A percentile compares a stretch with the other conserved stretches of the same genome.
phyloP scores from a whole-genome alignment of 1,140 invertebrate genomes.

The Bombus polaris region DNA sequence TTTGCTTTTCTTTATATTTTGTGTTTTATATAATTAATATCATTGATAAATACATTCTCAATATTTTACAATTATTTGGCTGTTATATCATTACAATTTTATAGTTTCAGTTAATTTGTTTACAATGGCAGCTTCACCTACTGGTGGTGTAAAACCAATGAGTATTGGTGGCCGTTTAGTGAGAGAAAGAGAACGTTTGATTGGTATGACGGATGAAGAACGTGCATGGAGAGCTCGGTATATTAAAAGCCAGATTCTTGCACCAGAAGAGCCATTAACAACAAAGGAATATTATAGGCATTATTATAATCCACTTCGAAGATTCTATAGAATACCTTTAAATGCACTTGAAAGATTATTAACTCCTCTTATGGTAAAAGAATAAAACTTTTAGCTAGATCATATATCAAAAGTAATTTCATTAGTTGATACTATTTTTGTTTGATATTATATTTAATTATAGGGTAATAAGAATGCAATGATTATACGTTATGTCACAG shows the following conservation, averaged over 20 bases:
- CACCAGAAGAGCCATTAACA: conserved; percentile 88
- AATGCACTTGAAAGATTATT: conserved; percentile 85
- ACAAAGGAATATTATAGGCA: conserved; percentile 86
- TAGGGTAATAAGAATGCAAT: conserved; percentile 84
- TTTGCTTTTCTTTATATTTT: neutral
- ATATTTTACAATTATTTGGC: neutral
- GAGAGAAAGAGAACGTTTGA: conserved; percentile 88
- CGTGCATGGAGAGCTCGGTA: conserved; percentile 91
- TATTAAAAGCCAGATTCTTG: conserved; percentile 91
- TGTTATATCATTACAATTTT: neutral
- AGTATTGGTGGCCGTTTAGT: conserved; percentile 88
- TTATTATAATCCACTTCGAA: conserved; percentile 89
- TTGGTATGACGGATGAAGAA: conserved; percentile 93
- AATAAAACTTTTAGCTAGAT: conserved; percentile 12
- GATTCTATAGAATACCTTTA: conserved; percentile 88
- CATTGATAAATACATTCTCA: neutral
- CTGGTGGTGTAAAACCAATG: conserved; percentile 84
- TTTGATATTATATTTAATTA: conserved; percentile 62
- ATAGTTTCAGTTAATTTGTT: neutral
- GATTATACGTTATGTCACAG: conserved; percentile 85
- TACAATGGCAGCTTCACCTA: neutral
- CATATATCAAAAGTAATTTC: neutral
- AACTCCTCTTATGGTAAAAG: conserved; percentile 84
- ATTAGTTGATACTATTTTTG: conserved; percentile 34
- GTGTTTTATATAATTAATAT: neutral